Conservation (phyloP, 64 coral and sea anemone species). For the Astreopora myriophthalma region DNA sequence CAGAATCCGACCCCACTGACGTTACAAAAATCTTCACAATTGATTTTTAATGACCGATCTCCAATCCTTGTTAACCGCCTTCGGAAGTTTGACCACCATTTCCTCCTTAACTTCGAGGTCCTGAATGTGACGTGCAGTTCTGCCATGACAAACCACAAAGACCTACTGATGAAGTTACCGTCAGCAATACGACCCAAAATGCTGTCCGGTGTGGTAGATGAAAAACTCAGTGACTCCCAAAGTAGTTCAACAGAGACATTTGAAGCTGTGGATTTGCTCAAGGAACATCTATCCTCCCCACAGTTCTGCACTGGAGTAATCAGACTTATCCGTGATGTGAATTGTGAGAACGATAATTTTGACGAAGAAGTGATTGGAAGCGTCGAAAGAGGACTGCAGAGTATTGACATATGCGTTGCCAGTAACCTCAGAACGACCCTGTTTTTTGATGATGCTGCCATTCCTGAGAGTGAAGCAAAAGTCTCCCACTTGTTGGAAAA, state of each 20-base stretch:
- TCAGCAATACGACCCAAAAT: slow-evolving; percentile 47
- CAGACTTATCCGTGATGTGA: slow-evolving; percentile 67
- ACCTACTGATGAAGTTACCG: slow-evolving; percentile 32
- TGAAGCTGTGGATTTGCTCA: not conserved
- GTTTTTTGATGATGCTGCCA: not conserved
- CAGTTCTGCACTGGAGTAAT: slow-evolving; percentile 63
- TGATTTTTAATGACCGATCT: slow-evolving; percentile 52
- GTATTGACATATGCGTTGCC: not conserved
- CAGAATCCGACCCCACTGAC: not conserved
- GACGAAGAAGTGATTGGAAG: not conserved
- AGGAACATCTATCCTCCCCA: slow-evolving; percentile 18
- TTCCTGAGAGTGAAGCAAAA: slow-evolving; percentile 52
- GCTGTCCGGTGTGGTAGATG: slow-evolving; percentile 62
- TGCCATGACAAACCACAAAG: not conserved
- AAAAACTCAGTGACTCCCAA: not conserved
- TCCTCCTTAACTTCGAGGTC: slow-evolving; percentile 35
- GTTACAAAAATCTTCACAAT: slow-evolving; percentile 16
- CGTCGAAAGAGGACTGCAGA: not conserved
- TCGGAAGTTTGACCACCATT: not conserved
- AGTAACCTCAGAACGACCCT: slow-evolving; percentile 47
- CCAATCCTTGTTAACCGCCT: slow-evolving; percentile 32
- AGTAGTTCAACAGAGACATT: no score
- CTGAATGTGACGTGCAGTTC: slow-evolving; percentile 24
- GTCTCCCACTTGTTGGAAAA: slow-evolving; percentile 53
- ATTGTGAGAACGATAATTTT: not conserved